Percentiles rank a stretch among this genome's conserved stretches.
phyloP scores from a whole-genome alignment of 2,888 invertebrate genomes.

The Erpobdella octoculata region DNA sequence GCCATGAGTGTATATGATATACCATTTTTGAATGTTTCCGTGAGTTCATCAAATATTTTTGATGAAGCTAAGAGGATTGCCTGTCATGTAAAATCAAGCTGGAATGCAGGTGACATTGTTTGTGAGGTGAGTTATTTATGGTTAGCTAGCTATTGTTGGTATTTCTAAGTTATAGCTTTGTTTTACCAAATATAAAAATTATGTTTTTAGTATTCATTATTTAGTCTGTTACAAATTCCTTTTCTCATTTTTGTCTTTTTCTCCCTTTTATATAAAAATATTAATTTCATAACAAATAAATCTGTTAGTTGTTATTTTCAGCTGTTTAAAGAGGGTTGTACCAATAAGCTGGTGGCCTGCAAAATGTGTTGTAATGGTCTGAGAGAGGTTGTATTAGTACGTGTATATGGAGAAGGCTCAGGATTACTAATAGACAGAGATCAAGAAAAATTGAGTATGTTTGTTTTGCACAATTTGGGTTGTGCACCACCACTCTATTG shows the following conservation, averaged over 20 bases:
- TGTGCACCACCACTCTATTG: conserved; percentile 80
- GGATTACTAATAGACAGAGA: conserved; percentile 78
- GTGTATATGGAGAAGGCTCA: conserved; percentile 86
- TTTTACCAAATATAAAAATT: no score
- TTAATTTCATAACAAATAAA: not conserved
- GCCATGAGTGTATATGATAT: not conserved
- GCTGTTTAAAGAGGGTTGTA: conserved; percentile 87
- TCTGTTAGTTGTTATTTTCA: conserved; percentile 47
- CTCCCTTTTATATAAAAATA: not conserved
- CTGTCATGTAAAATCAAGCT: conserved; percentile 16
- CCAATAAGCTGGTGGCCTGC: conserved; percentile 71
- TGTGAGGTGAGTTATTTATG: conserved; percentile 12
- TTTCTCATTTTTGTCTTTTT: no score
- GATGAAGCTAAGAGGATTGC: conserved; percentile 20
- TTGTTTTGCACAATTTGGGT: conserved; percentile 62
- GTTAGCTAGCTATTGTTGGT: not conserved
- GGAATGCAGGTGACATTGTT: conserved; percentile 23
- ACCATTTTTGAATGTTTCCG: not conserved
- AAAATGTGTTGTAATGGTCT: conserved; percentile 2
- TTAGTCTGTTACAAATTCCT: no score
- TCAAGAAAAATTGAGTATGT: conserved; percentile 58
- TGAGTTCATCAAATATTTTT: conserved; percentile 11
- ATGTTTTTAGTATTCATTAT: no score
- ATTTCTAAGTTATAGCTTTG: no score
- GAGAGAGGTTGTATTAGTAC: conserved; percentile 51